Evolutionary conservation across 2,888 invertebrate species (phyloP).

Genomic region (Eristalis intricaria): DNA sequence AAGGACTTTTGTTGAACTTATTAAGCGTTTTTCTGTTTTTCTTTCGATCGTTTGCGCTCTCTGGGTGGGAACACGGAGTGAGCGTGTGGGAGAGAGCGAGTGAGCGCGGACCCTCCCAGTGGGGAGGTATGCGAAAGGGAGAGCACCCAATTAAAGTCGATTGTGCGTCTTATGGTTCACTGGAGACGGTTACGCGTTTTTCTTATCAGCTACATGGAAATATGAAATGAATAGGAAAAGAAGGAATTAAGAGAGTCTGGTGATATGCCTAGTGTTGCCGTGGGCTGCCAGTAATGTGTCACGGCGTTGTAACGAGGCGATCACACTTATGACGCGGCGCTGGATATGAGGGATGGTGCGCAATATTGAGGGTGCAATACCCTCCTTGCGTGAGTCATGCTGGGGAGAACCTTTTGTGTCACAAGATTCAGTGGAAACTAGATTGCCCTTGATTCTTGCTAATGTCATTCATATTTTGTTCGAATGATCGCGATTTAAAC

Average conservation of each 20-base stretch:
- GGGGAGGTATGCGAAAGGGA: background rate
- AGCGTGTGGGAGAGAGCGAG: background rate
- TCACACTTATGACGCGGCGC: background rate
- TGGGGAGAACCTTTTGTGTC: background rate
- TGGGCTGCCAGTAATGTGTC: background rate
- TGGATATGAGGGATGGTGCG: no score
- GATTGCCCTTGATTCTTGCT: background rate
- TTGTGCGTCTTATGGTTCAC: slow-evolving; percentile 30
- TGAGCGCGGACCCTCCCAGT: no score
- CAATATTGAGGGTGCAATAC: background rate
- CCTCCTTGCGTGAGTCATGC: background rate
- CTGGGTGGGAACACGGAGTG: background rate
- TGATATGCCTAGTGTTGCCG: slow-evolving; percentile 6
- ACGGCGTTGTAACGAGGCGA: background rate
- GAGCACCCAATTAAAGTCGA: slow-evolving; percentile 1
- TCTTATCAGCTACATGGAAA: slow-evolving; percentile 25
- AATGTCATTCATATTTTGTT: background rate
- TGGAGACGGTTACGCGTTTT: slow-evolving; percentile 1
- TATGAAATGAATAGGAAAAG: background rate
- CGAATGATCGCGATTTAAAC: no score
- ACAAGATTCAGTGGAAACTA: background rate
- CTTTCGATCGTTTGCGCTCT: slow-evolving; percentile 1
- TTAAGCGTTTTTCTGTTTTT: slow-evolving; percentile 27
- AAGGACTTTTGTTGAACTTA: slow-evolving; percentile 69
- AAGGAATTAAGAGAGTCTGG: slow-evolving; percentile 1